Base-by-base conservation (phyloP, 2,797 vertebrate species). In the Alca torda region DNA sequence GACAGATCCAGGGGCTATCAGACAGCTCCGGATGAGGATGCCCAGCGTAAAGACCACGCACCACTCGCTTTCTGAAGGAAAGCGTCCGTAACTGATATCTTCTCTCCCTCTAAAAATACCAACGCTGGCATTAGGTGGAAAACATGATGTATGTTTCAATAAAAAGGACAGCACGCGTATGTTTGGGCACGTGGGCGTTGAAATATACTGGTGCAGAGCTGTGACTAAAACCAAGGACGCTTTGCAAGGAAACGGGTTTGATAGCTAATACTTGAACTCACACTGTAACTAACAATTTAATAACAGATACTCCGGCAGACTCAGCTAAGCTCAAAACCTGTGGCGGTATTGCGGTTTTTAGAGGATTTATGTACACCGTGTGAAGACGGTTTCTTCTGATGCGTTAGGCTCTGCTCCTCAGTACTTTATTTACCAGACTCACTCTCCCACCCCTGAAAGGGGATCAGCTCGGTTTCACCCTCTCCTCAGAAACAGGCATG, bases 271-370 rank as follows among this genome's bases (percentile, higher is more conserved):
- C 89, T 91, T 72, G 81, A 95, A 78, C 67, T 69, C 84, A 50
- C 23, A n/a, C 74, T 84, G 94, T 65, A 94, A 88, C 87, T 90
- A 95, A 96, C 91, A 94, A 92, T 94, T 92, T 84, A 93, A 92
- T 94, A 93, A 93, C 63, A n/a, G 76, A 90, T 59, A 53, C 75
- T 76, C 90, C 54, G 67, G 86, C 63, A 89, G 80, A 17, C 80
- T 70, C 90, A 63, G 81, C 80, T 86, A 9, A 73, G 90, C 90
- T 84, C 54, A 87, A 90, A 93, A 87, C 63, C 61, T 65, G 76
- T 33, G 53, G 57, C 7, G 1, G 70, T 7, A 13, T 1, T 5
- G 61, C 46, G 65, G 60, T 28, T 73, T 84, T 81, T 31, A 68
- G 84, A 73, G 94, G 92, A 95, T 95, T 95, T 84, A 54, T 2